These are phyloP conservation scores for Hypercompe scribonia DNA, from an alignment of 2,888 invertebrate genomes.

Conservation along the genomic window DNA sequence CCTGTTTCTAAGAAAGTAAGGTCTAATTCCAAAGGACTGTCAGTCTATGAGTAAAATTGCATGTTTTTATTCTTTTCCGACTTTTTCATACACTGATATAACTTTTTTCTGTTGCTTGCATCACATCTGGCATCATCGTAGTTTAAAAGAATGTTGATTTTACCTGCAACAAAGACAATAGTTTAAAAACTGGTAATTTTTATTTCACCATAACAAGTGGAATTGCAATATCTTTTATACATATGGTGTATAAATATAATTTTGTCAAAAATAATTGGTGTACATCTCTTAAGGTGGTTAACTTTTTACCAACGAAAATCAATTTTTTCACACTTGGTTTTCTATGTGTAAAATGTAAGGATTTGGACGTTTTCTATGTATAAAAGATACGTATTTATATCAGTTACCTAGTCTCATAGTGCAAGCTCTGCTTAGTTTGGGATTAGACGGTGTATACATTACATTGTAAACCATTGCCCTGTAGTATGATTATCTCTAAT, in stretches of 20 bases:
- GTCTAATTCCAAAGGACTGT: constrained; percentile 41
- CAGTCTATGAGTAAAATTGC: constrained; percentile 30
- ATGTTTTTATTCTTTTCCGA: constrained; percentile 42
- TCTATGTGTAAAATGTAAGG: no score
- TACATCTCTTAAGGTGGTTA: no score
- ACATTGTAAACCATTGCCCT: not conserved
- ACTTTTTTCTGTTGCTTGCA: constrained; percentile 23
- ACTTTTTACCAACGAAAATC: no score
- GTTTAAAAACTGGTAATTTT: not conserved
- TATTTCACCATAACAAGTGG: not conserved
- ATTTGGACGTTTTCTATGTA: no score
- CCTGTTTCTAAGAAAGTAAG: constrained; percentile 43
- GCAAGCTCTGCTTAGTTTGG: no score
- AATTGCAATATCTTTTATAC: not conserved
- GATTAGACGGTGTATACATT: no score
- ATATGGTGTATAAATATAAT: not conserved
- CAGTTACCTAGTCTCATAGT: no score
- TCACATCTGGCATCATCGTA: not conserved
- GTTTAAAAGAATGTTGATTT: constrained; percentile 28
- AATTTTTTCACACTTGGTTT: no score
- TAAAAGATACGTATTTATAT: no score
- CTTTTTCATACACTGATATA: constrained; percentile 25
- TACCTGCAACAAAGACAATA: constrained; percentile 56
- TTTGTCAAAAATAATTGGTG: no score
- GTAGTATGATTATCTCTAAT: not conserved